These are phyloP conservation scores for Girardinichthys multiradiatus DNA, from an alignment of 2,113 vertebrate genomes.

Conservation along the genomic window DNA sequence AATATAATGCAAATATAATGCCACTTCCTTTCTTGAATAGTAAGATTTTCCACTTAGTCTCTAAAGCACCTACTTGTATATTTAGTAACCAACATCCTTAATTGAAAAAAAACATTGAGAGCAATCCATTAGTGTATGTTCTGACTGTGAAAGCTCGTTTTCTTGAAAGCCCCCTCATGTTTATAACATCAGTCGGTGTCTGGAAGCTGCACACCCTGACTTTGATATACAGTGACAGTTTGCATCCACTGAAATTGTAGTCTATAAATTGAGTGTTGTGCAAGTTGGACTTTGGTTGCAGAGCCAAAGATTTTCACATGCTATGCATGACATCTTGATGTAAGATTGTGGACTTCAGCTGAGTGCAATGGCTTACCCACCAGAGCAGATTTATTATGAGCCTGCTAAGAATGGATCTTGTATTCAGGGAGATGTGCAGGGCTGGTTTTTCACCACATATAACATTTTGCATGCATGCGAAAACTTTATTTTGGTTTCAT, in stretches of 20 bases:
- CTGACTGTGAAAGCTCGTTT: constrained; percentile 58
- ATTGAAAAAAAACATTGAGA: constrained; percentile 35
- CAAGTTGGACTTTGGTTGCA: constrained; percentile 33
- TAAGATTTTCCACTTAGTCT: constrained; percentile 11
- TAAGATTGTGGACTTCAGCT: constrained; percentile 30
- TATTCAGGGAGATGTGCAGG: no score
- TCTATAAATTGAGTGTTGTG: constrained; percentile 43
- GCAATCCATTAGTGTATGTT: constrained; percentile 53
- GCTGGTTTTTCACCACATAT: no score
- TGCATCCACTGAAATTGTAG: constrained; percentile 34
- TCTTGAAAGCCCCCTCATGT: constrained; percentile 59
- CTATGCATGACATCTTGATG: constrained; percentile 43
- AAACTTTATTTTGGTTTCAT: neutral
- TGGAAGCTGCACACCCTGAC: constrained; percentile 16
- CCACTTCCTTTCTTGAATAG: constrained; percentile 10
- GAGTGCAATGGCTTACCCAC: constrained; percentile 17
- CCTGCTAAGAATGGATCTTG: constrained; percentile 16
- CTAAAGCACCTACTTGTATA: neutral
- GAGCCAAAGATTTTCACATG: constrained; percentile 27
- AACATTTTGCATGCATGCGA: no score
- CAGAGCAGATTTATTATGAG: constrained; percentile 49
- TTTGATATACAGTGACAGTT: constrained; percentile 43
- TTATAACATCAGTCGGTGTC: constrained; percentile 51
- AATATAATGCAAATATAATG: neutral
- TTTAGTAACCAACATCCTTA: constrained; percentile 17